Percentiles rank a stretch among this genome's conserved stretches.
These are phyloP conservation scores for Chloebia gouldiae DNA, from an alignment of 2,113 vertebrate species.

Conservation along the genomic window DNA sequence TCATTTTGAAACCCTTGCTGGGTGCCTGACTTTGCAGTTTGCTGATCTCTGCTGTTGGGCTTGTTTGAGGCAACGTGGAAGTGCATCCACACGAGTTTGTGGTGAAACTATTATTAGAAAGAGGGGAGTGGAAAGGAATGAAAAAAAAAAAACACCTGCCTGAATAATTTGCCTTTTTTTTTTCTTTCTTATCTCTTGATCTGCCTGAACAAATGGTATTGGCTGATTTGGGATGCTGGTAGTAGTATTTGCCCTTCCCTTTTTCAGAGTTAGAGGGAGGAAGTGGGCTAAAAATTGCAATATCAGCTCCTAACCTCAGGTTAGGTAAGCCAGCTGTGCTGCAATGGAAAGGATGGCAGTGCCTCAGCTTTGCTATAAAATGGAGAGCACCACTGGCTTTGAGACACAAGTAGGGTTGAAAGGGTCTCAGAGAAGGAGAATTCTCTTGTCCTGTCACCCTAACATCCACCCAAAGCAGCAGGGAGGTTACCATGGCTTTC, in stretches of 20 bases:
- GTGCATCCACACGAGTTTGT: not conserved
- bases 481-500: not conserved
- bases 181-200: not conserved
- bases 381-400: not conserved
- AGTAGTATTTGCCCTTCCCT: not conserved
- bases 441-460: not conserved
- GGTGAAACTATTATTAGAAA: not conserved
- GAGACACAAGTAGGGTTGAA: not conserved
- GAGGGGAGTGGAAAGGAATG: not conserved
- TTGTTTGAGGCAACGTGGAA: not conserved
- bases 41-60: not conserved
- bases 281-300: constrained; percentile 40
- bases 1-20: not conserved
- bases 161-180: not conserved
- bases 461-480: not conserved
- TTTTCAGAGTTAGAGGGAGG: not conserved
- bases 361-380: constrained; percentile 42
- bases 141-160: not conserved
- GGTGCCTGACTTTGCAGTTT: not conserved
- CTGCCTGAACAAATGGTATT: not conserved
- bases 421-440: not conserved
- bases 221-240: not conserved
- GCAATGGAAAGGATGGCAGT: constrained; percentile 23
- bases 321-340: not conserved
- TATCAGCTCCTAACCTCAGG: not conserved